Evolutionary conservation across 2,797 vertebrate species (phyloP).

Genomic region (Macroramphosus scolopax): DNA sequence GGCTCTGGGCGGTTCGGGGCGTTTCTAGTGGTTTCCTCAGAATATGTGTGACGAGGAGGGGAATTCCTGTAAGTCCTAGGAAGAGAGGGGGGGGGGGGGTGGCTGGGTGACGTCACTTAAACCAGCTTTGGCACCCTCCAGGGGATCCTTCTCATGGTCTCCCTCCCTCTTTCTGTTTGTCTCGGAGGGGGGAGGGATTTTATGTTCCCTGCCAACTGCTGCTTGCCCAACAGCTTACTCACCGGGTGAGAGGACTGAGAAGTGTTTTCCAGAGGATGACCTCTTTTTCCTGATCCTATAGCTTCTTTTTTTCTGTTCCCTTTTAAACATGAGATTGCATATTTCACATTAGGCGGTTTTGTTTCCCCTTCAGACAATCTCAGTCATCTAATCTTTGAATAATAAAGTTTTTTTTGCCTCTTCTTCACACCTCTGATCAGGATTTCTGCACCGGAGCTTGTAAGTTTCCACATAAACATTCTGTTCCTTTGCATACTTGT

Average conservation of each 20-base stretch:
- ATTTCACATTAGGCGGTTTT: no score
- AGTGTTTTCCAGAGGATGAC: slow-evolving; percentile 9
- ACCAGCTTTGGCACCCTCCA: slow-evolving; percentile 62
- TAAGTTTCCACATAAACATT: no score
- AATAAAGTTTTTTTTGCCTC: no score
- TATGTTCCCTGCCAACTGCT: slow-evolving; percentile 31
- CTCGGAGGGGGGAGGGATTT: slow-evolving; percentile 30
- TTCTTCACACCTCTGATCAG: no score
- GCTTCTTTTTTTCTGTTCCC: slow-evolving; percentile 18
- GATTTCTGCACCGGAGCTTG: no score
- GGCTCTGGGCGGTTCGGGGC: slow-evolving; percentile 46
- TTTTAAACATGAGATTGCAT: not conserved
- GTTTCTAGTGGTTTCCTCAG: slow-evolving; percentile 61
- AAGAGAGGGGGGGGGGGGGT: slow-evolving; percentile 13
- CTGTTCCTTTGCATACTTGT: not conserved
- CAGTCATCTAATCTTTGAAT: no score
- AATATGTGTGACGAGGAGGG: slow-evolving; percentile 72
- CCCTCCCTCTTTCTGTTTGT: slow-evolving; percentile 24
- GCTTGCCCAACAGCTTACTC: slow-evolving; percentile 53
- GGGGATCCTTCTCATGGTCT: slow-evolving; percentile 52
- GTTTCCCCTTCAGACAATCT: no score
- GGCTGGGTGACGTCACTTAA: slow-evolving; percentile 59
- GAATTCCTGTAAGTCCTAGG: slow-evolving; percentile 71
- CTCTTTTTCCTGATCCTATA: not conserved
- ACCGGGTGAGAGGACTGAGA: slow-evolving; percentile 4